Evolutionary conservation across 2,888 invertebrate genomes (phyloP), one percentile per base, ranked within the genome.

Genomic region (Limnephilus marmoratus): DNA sequence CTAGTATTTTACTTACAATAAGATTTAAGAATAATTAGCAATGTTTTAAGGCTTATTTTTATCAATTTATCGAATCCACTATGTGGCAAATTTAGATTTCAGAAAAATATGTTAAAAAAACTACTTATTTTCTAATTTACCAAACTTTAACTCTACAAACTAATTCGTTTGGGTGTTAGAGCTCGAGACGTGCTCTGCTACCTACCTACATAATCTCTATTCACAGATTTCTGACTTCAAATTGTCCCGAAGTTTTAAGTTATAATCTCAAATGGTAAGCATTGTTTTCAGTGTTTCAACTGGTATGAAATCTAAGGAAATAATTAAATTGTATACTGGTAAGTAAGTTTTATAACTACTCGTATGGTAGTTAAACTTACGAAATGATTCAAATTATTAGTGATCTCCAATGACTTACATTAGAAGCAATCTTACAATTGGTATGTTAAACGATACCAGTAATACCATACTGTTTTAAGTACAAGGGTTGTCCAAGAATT

Each of bases 1-100:
- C n/a, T 68, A 68, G n/a, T 68, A n/a, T 86, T 41, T 12, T 86
- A 86, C 29, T 49, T 86, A 86, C 5, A 86, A 86, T 85, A 31
- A 82, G 13, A 85, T 86, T 45, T 86, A 86, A 82, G 18, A 31
- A 82, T 24, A 86, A 41, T 31, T 91, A 88, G 53, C 53, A 37
- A 89, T 37, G 81, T 49, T 91, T 89, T 91, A 91, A 91, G 91
- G 91, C 91, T 91, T 91, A 89, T 85, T 81, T 45, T 49, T 91
- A 88, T 83, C 68, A 88, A 81, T n/a, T 68, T 81, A 82, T 24
- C 18, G 53, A 45, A n/a, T 82, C 91, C 91, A 91, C 91, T 91
- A 91, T 37, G 91, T 91, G 91, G 91, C 89, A 82, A 88, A 91
- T 68, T 85, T 41, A 49, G 49, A n/a, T 86, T 31, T 29, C 82